Base-by-base conservation (phyloP, 1,140 invertebrate species). In the Coboldia fuscipes region DNA sequence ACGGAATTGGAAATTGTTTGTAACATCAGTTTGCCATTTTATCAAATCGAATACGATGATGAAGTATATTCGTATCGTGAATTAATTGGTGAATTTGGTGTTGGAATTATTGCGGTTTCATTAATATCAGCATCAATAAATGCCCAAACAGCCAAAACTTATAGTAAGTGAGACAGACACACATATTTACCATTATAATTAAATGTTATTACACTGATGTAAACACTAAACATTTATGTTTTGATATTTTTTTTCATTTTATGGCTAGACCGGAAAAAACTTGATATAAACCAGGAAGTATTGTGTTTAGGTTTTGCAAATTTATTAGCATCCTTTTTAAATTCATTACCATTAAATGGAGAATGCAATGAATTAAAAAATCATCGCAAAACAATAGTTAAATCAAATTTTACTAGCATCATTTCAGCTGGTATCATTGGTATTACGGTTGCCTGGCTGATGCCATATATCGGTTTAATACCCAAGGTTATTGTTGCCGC, bases 61-160 rank as follows among this genome's bases (percentile, higher is more conserved):
- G 43, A 53, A 15, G 74, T 72, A 0, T 51, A 69, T 29, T 47
- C 52, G 13, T 72, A 80, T 41, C 18, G 57, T 5, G 67, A 77
- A 27, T 73, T 85, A 57, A 57, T 68, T 8, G 47, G 55, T 13
- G 62, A 68, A 35, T 59, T 85, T 33, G 74, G 75, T 21, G 66
- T 70, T 15, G 72, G 72, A 1, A 60, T 88, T 5, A 43, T 79
- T 28, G 63, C 85, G 10, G 58, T 85, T 35, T 80, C 83, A 13
- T 47, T 88, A 18, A 68, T 86, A 16, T 79, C 78, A 31, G 71
- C 85, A 3, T 58, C 88, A 15, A 79, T 81, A 33, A 83, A 85
- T 44, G 76, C 85, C 34, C 81, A 83, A 14, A 85, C 88, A 42
- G 81, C 81, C 6, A 89, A 88, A 58, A 73, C 78, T 6, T 88